Base-by-base conservation (phyloP, 2,888 invertebrate species). In the Eueremaeus valkanovi region DNA sequence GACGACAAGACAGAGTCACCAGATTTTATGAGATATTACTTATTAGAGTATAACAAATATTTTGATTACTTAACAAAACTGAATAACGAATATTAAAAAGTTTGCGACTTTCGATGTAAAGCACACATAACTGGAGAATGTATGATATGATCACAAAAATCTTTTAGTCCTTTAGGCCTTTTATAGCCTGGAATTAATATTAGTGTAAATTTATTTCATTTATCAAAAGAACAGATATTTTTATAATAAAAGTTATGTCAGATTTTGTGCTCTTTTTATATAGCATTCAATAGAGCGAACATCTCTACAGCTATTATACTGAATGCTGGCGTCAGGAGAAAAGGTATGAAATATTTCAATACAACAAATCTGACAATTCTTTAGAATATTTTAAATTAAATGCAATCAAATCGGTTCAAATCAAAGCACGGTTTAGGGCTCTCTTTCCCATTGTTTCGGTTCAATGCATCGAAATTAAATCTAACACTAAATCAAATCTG, bases 391-490 rank as follows among this genome's bases (percentile, higher is more conserved):
- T 70, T 70, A 70, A 70, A 70, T 70, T 42, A 70, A 42, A 70
- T 70, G 3, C 16, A 61, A 68, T 40, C 18, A 68, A 36, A 68
- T 68, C 18, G 9, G 21, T 36, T 18, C 21, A 9, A 21, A n/a
- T 68, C 42, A 16, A 16, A 36, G 18, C 40, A n/a, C 16, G 27
- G 36, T 70, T 45, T 70, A 24, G 1, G 24, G 8, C 1, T 29
- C 70, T 70, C 3, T 36, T 33, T n/a, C 40, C 21, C 70, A 45
- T 13, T 70, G 24, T 70, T 70, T 70, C 66, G 45, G 70, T 70
- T 70, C 21, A 70, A 70, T 70, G 70, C 42, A 42, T 45, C 45
- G 45, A 70, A 70, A 45, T 70, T 68, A 45, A 70, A 70, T 70
- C 70, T 27, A 58, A 58, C 58, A n/a, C 49, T 11, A 49, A 49